phyloP scores from a whole-genome alignment of 2,888 invertebrate genomes.

The Sialis fuliginosa region DNA sequence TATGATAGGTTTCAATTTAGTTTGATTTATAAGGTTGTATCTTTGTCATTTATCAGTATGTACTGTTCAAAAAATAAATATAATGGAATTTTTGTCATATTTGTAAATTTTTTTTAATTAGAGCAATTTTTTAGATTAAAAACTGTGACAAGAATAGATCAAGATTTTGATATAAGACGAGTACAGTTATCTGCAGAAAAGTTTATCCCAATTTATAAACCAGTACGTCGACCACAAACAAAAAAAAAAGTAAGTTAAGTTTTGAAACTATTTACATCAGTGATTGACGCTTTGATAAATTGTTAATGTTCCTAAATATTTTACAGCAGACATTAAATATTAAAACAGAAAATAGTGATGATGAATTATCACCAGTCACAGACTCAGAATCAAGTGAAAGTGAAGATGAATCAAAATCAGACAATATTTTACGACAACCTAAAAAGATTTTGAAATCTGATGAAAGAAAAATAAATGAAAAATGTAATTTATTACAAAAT shows the following conservation, averaged over 20 bases:
- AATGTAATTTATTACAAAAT: background rate
- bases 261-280: background rate
- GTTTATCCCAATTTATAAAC: slow-evolving; percentile 8
- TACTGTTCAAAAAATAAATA: too few relatives aligned
- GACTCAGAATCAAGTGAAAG: slow-evolving; percentile 7
- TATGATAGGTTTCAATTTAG: slow-evolving; percentile 11
- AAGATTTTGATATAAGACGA: slow-evolving; percentile 31
- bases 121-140: slow-evolving; percentile 17
- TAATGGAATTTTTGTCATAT: too few relatives aligned
- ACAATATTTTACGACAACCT: background rate
- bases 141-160: slow-evolving; percentile 29
- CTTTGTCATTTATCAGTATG: slow-evolving; percentile 1
- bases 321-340: background rate
- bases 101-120: too few relatives aligned
- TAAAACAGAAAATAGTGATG: slow-evolving; percentile 2
- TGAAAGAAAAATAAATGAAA: background rate
- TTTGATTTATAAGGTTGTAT: background rate
- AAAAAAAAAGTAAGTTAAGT: background rate
- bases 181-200: slow-evolving; percentile 15
- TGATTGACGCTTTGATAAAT: background rate
- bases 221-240: slow-evolving; percentile 1
- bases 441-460: background rate
- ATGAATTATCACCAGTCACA: slow-evolving; percentile 8
- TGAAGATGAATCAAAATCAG: slow-evolving; percentile 2
- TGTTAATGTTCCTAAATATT: background rate